Evolutionary conservation across 2,113 vertebrate species (phyloP).

Genomic region (Brachyhypopomus occidentalis): DNA sequence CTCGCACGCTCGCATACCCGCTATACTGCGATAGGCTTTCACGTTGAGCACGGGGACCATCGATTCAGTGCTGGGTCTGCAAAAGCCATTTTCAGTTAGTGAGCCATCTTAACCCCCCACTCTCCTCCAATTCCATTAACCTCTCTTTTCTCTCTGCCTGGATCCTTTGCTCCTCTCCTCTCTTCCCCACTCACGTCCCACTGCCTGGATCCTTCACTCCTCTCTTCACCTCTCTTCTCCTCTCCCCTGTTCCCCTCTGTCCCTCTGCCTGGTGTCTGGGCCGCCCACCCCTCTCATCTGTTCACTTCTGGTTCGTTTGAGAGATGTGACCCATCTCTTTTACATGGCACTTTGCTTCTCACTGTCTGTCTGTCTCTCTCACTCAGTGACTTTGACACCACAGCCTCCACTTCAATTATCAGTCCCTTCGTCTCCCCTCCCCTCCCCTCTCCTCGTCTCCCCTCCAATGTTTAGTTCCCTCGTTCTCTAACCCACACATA

Average conservation of each 20-base stretch:
- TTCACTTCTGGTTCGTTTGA: slow-evolving; percentile 63
- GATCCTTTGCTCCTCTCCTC: slow-evolving; percentile 44
- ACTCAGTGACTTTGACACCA: neutral
- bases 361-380: slow-evolving; percentile 7
- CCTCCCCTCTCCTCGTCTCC: neutral
- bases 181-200: slow-evolving; percentile 47
- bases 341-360: neutral
- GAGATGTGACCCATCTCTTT: slow-evolving; percentile 42
- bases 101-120: slow-evolving; percentile 67
- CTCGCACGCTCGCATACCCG: slow-evolving; percentile 41
- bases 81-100: slow-evolving; percentile 77
- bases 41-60: slow-evolving; percentile 53
- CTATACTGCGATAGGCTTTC: slow-evolving; percentile 57
- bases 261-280: slow-evolving; percentile 56
- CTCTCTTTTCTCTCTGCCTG: slow-evolving; percentile 59
- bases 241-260: slow-evolving; percentile 50
- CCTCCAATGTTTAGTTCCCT: neutral
- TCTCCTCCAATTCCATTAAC: slow-evolving; percentile 72
- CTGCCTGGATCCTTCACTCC: slow-evolving; percentile 56
- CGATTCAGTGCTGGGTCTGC: slow-evolving; percentile 60
- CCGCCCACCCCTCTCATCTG: slow-evolving; percentile 55
- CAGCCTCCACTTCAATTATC: slow-evolving; percentile 20
- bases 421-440: neutral
- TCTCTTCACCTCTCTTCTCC: slow-evolving; percentile 43
- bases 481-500: neutral